Evolutionary conservation across 2,113 vertebrate species (phyloP).

Genomic region (Phaethornis superciliosus): DNA sequence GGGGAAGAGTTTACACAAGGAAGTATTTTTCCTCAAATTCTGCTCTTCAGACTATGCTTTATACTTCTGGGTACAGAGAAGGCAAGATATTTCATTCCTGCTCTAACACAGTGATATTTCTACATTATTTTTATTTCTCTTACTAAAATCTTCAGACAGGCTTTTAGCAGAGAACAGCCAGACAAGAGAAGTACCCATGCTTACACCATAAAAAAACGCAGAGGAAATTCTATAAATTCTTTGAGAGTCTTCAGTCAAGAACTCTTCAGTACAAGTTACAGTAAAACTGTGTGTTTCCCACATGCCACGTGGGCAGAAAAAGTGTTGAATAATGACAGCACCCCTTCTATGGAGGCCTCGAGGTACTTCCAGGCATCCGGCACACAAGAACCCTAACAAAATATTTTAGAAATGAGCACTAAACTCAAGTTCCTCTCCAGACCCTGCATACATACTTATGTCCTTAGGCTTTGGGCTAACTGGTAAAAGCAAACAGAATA

Average conservation of each 20-base stretch:
- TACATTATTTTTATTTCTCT: background rate
- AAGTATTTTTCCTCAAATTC: background rate
- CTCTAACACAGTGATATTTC: background rate
- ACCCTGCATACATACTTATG: rapidly evolving
- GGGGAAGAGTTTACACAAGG: background rate
- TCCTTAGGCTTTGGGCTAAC: background rate
- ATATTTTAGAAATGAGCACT: background rate
- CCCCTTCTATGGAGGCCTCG: background rate
- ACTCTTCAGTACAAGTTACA: background rate
- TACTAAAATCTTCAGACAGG: background rate
- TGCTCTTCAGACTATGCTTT: background rate
- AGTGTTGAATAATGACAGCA: background rate
- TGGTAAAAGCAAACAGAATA: background rate
- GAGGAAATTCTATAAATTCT: slow-evolving; percentile 50
- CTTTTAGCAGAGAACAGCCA: background rate
- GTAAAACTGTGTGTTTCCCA: background rate
- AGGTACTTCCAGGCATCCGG: background rate
- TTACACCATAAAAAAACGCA: background rate
- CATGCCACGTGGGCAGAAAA: background rate
- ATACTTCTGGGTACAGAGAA: background rate
- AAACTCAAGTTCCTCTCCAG: background rate
- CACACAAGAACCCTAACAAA: background rate
- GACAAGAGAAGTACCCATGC: background rate
- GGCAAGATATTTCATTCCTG: rapidly evolving
- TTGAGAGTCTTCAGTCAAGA: slow-evolving; percentile 1